phyloP scores from a whole-genome alignment of 2,113 vertebrate genomes.

The Hemicordylus capensis region DNA sequence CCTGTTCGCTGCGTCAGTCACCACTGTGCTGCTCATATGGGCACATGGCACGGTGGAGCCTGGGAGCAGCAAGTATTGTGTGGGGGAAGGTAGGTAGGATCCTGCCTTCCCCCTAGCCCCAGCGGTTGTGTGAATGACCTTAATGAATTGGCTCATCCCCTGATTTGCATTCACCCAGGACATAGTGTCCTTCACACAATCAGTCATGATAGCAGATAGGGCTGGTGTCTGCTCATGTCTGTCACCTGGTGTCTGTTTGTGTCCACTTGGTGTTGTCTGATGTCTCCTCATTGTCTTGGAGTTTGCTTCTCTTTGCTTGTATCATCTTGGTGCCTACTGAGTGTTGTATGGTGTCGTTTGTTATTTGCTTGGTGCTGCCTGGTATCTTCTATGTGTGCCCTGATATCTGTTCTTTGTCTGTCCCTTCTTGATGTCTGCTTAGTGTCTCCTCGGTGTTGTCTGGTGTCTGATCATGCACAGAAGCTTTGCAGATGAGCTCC shows the following conservation, averaged over 20 bases:
- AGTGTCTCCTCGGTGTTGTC: neutral
- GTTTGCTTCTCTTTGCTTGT: neutral
- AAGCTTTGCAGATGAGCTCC: constrained; percentile 22
- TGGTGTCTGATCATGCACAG: neutral
- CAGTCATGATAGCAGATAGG: neutral
- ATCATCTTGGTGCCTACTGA: neutral
- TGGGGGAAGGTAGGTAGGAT: too few species aligned
- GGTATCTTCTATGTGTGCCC: neutral
- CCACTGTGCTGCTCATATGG: too few species aligned
- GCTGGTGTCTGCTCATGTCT: neutral
- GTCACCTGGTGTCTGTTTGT: neutral
- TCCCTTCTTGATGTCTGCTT: neutral
- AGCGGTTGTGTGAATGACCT: too few species aligned
- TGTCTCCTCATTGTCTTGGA: too few species aligned
- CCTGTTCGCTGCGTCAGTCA: too few species aligned
- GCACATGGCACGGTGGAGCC: too few species aligned
- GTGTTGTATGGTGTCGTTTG: too few species aligned
- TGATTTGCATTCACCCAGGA: neutral
- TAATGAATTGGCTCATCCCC: neutral
- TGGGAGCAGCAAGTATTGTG: too few species aligned
- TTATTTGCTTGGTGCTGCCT: too few species aligned
- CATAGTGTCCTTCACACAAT: neutral
- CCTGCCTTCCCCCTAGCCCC: too few species aligned
- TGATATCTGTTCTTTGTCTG: neutral
- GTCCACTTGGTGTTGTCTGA: neutral